phyloP scores from a whole-genome alignment of 2,113 vertebrate species.

The Asarcornis scutulata region DNA sequence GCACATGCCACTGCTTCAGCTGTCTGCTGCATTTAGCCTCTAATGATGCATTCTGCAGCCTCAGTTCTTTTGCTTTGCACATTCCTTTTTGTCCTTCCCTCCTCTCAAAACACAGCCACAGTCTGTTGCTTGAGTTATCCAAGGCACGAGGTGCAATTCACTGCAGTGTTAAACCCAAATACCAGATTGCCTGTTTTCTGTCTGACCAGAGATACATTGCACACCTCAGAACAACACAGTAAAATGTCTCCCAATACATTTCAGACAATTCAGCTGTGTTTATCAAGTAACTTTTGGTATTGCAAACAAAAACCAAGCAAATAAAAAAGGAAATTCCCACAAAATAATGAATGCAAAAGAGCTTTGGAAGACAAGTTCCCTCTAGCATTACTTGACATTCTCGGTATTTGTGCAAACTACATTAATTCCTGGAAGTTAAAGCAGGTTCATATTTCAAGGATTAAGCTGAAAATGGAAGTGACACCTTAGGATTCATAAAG shows the following conservation, averaged over 20 bases:
- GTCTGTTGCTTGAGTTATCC: not conserved
- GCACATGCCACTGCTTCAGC: not conserved
- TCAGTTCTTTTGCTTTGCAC: not conserved
- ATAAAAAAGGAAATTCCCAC: not conserved
- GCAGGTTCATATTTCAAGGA: not conserved
- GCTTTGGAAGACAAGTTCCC: not conserved
- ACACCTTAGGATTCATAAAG: constrained; percentile 11
- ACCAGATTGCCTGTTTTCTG: not conserved
- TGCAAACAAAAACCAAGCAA: not conserved
- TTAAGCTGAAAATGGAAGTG: constrained; percentile 27
- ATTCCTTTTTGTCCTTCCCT: not conserved
- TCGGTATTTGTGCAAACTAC: not conserved
- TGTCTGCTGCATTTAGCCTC: not conserved
- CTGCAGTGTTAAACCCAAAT: not conserved
- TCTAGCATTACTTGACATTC: not conserved
- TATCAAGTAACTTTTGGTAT: too few species aligned
- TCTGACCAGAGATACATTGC: not conserved
- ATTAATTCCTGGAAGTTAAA: not conserved
- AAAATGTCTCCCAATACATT: not conserved
- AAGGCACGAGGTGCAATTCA: not conserved
- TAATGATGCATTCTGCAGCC: not conserved
- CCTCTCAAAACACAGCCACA: not conserved
- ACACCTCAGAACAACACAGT: not conserved
- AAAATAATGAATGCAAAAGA: not conserved
- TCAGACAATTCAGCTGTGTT: not conserved